A percentile compares a stretch with the other conserved stretches of the same genome.
phyloP scores from a whole-genome alignment of 2,113 vertebrate species.

The Tympanuchus pallidicinctus region DNA sequence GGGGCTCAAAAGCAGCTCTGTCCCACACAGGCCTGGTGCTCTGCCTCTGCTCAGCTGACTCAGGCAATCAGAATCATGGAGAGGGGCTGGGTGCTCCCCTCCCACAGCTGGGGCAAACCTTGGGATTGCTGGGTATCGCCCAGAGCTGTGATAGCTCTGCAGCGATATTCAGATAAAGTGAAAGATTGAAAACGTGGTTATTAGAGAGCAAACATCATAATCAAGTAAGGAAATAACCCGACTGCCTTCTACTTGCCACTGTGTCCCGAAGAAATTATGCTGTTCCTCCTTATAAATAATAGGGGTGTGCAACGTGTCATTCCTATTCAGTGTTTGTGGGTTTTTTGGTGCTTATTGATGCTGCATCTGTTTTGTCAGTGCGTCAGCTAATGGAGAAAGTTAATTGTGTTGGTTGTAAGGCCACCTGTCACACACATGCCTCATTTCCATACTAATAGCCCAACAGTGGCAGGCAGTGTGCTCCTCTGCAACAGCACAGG shows the following conservation, averaged over 20 bases:
- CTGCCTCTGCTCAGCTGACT: background rate
- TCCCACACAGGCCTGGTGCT: background rate
- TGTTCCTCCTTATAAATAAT: slow-evolving; percentile 82
- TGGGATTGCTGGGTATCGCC: background rate
- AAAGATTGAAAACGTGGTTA: slow-evolving; percentile 1
- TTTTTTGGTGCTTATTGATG: slow-evolving; percentile 83
- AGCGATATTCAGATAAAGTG: background rate
- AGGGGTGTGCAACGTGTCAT: slow-evolving; percentile 80
- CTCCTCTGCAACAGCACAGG: slow-evolving; percentile 81
- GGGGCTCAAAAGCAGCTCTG: background rate
- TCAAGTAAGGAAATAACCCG: background rate
- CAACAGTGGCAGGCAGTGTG: slow-evolving; percentile 86
- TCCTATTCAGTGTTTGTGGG: slow-evolving; percentile 80
- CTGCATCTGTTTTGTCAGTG: slow-evolving; percentile 89
- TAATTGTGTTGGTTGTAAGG: slow-evolving; percentile 96
- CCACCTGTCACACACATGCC: slow-evolving; percentile 94
- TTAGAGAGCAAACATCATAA: background rate
- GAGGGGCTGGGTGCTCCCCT: background rate
- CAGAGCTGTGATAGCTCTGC: background rate
- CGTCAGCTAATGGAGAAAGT: slow-evolving; percentile 91
- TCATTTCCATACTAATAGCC: slow-evolving; percentile 95
- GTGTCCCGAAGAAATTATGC: slow-evolving; percentile 73
- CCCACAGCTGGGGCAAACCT: background rate
- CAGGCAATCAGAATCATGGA: background rate
- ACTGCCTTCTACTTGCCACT: background rate